These are phyloP conservation scores for Lithophane socia DNA, from an alignment of 2,888 invertebrate genomes.

Conservation along the genomic window DNA sequence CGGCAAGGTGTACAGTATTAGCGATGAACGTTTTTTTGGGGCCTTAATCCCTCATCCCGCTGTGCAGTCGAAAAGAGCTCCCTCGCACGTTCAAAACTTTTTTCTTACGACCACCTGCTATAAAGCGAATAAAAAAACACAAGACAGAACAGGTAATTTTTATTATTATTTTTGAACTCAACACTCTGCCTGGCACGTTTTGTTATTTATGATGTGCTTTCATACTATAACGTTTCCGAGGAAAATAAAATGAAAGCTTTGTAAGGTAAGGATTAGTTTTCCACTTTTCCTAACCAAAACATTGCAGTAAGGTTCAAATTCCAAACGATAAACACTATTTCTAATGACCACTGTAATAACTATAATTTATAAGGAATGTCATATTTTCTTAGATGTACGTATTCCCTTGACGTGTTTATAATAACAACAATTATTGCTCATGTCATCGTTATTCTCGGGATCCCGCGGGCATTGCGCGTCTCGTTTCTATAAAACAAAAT, in stretches of 20 bases:
- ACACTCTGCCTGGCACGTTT: conserved; percentile 53
- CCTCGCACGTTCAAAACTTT: conserved; percentile 73
- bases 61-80: conserved; percentile 69
- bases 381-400: conserved; percentile 52
- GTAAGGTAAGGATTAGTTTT: neutral
- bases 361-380: conserved; percentile 57
- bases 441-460: conserved; percentile 64
- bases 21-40: conserved; percentile 39
- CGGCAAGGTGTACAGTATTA: conserved; percentile 55
- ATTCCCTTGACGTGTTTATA: conserved; percentile 70
- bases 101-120: conserved; percentile 81
- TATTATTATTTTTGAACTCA: conserved; percentile 57
- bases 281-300: conserved; percentile 14
- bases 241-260: neutral
- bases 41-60: conserved; percentile 67
- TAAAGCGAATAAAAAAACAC: conserved; percentile 73
- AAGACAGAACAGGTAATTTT: conserved; percentile 70
- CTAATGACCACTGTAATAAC: conserved; percentile 40
- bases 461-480: conserved; percentile 68
- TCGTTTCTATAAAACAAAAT: conserved; percentile 81
- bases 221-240: conserved; percentile 3
- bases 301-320: conserved; percentile 19
- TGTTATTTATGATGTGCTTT: conserved; percentile 41
- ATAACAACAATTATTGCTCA: conserved; percentile 75
- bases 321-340: conserved; percentile 2